These are phyloP conservation scores for Proteles cristata DNA, from an alignment of 2,113 vertebrate genomes.

Conservation along the genomic window DNA sequence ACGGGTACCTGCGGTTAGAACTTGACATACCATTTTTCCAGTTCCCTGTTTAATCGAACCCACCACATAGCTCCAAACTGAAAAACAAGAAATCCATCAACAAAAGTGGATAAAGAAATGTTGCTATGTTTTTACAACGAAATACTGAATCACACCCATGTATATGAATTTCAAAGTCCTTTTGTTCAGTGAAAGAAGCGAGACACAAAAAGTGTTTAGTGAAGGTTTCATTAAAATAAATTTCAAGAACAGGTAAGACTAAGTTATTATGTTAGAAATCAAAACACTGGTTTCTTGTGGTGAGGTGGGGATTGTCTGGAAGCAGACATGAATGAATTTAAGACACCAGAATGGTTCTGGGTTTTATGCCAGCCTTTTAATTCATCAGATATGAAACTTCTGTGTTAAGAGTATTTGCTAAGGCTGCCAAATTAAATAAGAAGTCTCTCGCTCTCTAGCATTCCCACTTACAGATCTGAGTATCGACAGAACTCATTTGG, in stretches of 20 bases:
- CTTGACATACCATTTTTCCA: not conserved
- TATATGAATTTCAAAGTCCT: not conserved
- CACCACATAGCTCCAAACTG: not conserved
- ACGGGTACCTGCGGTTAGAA: not conserved
- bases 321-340: slow-evolving; percentile 65
- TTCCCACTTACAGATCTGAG: slow-evolving; percentile 2
- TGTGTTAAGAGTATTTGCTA: slow-evolving; percentile 43
- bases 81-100: not conserved
- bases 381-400: slow-evolving; percentile 60
- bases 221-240: slow-evolving; percentile 49
- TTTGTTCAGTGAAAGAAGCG: not conserved
- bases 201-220: slow-evolving; percentile 21
- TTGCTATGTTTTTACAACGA: not conserved
- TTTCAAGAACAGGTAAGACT: slow-evolving; percentile 39
- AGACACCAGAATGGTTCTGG: slow-evolving; percentile 45
- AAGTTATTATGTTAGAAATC: not conserved
- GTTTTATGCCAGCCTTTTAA: slow-evolving; percentile 65
- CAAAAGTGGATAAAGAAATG: not conserved
- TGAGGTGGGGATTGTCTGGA: slow-evolving; percentile 21
- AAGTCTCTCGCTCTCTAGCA: slow-evolving; percentile 16
- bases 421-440: slow-evolving; percentile 53
- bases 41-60: not conserved
- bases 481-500: not conserved
- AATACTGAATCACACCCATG: not conserved
- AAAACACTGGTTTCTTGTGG: not conserved